Conservation (phyloP, 1,140 invertebrate genomes). For the Drosophila simulans region DNA sequence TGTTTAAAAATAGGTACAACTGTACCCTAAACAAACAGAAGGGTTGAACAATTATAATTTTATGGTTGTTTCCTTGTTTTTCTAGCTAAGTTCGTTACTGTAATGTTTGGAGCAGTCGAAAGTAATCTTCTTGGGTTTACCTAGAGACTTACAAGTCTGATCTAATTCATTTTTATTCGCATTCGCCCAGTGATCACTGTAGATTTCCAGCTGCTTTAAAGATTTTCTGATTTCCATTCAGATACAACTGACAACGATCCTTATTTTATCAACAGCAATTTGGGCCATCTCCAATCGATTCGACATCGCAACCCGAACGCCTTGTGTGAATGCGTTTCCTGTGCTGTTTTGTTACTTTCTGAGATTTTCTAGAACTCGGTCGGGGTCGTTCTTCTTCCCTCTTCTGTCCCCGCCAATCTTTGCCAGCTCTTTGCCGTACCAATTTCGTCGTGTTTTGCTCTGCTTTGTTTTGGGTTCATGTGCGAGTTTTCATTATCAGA, state of each 20-base stretch:
- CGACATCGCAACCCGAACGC: not conserved
- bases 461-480: slow-evolving; percentile 17
- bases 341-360: slow-evolving; percentile 12
- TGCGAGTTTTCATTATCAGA: slow-evolving; percentile 49
- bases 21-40: not conserved
- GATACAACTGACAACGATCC: slow-evolving; percentile 2
- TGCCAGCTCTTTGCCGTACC: slow-evolving; percentile 33
- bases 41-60: not conserved
- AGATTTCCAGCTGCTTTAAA: too few relatives aligned
- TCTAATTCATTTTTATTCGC: not conserved
- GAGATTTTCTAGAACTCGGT: slow-evolving; percentile 42
- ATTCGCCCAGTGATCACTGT: not conserved
- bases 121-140: too few relatives aligned
- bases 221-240: slow-evolving; percentile 19
- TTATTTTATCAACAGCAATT: slow-evolving; percentile 19
- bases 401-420: slow-evolving; percentile 35
- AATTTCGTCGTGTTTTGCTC: slow-evolving; percentile 30
- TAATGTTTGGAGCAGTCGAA: too few relatives aligned
- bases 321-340: slow-evolving; percentile 27
- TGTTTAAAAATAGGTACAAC: slow-evolving; percentile 3
- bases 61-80: not conserved
- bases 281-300: slow-evolving; percentile 18
- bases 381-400: slow-evolving; percentile 28
- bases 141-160: not conserved
- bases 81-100: too few relatives aligned